Percentiles rank a stretch among this genome's conserved stretches.
Evolutionary conservation across 2,888 invertebrate genomes (phyloP).

Genomic region (Agrochola litura): DNA sequence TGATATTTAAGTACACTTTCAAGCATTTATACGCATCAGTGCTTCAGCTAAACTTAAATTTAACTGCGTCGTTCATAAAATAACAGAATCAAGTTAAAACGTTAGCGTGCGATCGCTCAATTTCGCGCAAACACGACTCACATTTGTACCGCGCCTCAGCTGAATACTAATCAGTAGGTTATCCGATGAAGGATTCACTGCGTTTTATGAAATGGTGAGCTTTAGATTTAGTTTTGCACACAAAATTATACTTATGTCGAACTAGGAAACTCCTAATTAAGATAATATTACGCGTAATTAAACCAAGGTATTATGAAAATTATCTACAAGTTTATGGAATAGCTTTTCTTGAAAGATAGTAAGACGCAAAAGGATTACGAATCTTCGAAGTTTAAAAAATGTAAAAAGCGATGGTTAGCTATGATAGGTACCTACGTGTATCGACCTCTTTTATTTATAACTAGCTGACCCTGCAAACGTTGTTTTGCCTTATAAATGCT

Average conservation of each 20-base stretch:
- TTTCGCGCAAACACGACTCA: conserved; percentile 68
- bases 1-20: not conserved
- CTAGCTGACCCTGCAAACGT: too few relatives aligned
- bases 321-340: too few relatives aligned
- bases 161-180: conserved; percentile 56
- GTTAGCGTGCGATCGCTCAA: conserved; percentile 69
- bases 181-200: conserved; percentile 31
- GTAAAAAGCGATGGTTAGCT: not conserved
- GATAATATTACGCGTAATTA: not conserved
- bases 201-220: conserved; percentile 27
- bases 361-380: not conserved
- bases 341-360: not conserved
- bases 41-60: not conserved
- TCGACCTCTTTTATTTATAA: not conserved
- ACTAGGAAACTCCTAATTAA: conserved; percentile 12
- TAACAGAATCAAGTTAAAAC: conserved; percentile 64
- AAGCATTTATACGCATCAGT: conserved; percentile 2
- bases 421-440: not conserved
- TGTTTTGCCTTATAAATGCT: too few relatives aligned
- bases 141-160: conserved; percentile 47
- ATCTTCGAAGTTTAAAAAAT: not conserved
- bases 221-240: conserved; percentile 22
- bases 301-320: not conserved
- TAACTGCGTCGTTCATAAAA: conserved; percentile 16
- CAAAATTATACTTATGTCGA: not conserved